These are phyloP conservation scores for Paradoxurus hermaphroditus DNA, from an alignment of 2,113 vertebrate species.

Conservation along the genomic window DNA sequence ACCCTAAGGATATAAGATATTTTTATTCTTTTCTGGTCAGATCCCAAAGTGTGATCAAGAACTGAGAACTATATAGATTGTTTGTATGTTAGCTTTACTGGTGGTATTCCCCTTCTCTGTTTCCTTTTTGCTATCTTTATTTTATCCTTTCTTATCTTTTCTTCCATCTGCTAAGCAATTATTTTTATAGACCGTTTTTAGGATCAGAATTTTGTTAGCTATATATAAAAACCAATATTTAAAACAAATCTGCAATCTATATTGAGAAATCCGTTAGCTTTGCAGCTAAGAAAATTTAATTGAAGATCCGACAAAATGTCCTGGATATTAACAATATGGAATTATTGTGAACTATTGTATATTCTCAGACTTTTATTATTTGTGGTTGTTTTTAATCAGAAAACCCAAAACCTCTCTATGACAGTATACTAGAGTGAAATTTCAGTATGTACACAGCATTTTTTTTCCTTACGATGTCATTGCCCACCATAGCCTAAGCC, in stretches of 20 bases:
- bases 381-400: not conserved
- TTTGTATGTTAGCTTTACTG: not conserved
- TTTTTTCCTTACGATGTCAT: not conserved
- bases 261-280: not conserved
- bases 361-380: not conserved
- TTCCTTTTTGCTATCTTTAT: not conserved
- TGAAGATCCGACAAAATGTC: not conserved
- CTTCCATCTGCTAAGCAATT: not conserved
- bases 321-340: not conserved
- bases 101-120: not conserved
- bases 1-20: not conserved
- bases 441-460: not conserved
- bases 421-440: not conserved
- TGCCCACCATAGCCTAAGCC: not conserved
- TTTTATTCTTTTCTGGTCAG: not conserved
- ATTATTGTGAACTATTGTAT: not conserved
- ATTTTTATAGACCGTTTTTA: not conserved
- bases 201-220: not conserved
- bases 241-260: not conserved
- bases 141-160: slow-evolving; percentile 34
- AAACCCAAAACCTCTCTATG: not conserved
- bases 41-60: not conserved
- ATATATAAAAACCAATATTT: slow-evolving; percentile 7
- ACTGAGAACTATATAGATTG: not conserved
- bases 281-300: not conserved